phyloP scores from a whole-genome alignment of 2,797 vertebrate species.

The Sebastes nivosus region DNA sequence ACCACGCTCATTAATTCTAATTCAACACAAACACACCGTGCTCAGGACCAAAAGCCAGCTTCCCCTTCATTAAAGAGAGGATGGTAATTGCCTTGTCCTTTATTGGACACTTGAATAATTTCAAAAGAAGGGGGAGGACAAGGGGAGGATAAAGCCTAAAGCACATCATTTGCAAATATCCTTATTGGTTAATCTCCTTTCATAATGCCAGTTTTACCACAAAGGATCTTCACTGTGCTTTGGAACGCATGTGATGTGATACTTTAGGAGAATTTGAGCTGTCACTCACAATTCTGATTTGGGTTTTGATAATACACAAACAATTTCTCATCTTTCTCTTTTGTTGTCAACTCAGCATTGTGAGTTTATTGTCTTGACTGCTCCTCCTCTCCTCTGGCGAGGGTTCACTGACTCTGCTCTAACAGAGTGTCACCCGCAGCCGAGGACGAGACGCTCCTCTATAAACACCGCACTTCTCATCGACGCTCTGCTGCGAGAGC shows the following conservation, averaged over 20 bases:
- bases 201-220: constrained; percentile 59
- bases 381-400: constrained; percentile 51
- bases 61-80: constrained; percentile 75
- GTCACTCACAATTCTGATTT: constrained; percentile 56
- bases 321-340: constrained; percentile 50
- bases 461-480: constrained; percentile 63
- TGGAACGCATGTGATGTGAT: constrained; percentile 44
- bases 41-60: constrained; percentile 73
- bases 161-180: constrained; percentile 70
- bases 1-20: constrained; percentile 85
- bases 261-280: constrained; percentile 50
- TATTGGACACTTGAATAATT: constrained; percentile 81
- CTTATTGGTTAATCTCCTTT: constrained; percentile 72
- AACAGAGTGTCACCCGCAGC: constrained; percentile 61
- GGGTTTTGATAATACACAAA: constrained; percentile 60
- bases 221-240: constrained; percentile 43
- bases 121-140: constrained; percentile 68
- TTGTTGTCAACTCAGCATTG: constrained; percentile 73
- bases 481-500: constrained; percentile 61
- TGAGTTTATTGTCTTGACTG: constrained; percentile 62
- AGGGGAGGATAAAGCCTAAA: constrained; percentile 72
- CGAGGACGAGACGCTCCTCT: constrained; percentile 54
- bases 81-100: constrained; percentile 83
- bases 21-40: constrained; percentile 76
- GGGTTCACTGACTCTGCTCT: constrained; percentile 65